Conservation (phyloP, 1,140 invertebrate species). For the Delia radicum region DNA sequence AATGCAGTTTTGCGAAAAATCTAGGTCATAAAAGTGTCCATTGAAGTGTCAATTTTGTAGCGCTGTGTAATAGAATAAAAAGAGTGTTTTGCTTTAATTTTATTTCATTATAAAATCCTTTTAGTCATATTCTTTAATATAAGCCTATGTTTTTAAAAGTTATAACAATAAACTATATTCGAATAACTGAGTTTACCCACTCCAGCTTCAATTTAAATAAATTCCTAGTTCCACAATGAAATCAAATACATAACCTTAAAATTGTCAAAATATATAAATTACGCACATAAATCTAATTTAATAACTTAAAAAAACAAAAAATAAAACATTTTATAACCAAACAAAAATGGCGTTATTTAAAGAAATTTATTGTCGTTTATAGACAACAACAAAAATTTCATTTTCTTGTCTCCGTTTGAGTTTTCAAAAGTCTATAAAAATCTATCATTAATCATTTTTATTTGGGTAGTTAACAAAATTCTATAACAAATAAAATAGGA, state of each 20-base stretch:
- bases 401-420: conserved; percentile 18
- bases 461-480: conserved; percentile 17
- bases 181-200: too few species aligned
- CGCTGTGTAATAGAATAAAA: too few species aligned
- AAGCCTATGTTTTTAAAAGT: too few species aligned
- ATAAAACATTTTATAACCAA: neutral
- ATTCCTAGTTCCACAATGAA: neutral
- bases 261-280: conserved; percentile 8
- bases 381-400: conserved; percentile 14
- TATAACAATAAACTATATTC: too few species aligned
- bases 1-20: too few species aligned
- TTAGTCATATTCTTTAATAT: too few species aligned
- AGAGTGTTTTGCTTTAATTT: too few species aligned
- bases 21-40: too few species aligned
- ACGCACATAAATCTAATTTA: conserved; percentile 5
- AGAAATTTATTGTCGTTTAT: conserved; percentile 16
- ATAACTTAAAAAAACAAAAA: conserved; percentile 7
- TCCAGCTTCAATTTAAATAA: too few species aligned
- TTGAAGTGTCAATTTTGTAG: too few species aligned
- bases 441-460: conserved; percentile 24
- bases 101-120: too few species aligned
- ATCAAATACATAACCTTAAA: neutral
- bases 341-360: conserved; percentile 22
- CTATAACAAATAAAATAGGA: too few species aligned
- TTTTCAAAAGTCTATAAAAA: conserved; percentile 21